Percentiles rank a stretch among this genome's conserved stretches.
phyloP scores from a whole-genome alignment of 2,113 vertebrate species.

The Scartelaos histophorus region DNA sequence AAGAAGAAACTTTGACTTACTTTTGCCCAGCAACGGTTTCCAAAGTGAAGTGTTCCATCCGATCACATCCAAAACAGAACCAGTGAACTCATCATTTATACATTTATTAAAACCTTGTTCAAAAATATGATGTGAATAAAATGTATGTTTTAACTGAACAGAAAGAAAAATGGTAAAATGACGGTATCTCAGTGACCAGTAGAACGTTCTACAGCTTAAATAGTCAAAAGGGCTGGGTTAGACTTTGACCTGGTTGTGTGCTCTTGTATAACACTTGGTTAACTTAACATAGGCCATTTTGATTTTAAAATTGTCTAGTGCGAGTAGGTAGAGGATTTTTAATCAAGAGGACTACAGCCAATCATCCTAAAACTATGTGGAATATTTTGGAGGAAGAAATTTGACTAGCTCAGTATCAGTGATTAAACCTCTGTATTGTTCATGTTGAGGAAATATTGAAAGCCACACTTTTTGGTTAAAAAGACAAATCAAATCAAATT shows the following conservation, averaged over 20 bases:
- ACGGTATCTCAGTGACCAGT: not conserved
- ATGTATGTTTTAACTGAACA: not conserved
- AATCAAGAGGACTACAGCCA: too few species aligned
- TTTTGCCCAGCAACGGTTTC: not conserved
- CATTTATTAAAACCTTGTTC: not conserved
- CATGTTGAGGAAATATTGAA: too few species aligned
- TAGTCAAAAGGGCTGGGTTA: not conserved
- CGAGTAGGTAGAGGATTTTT: too few species aligned
- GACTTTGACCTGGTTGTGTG: slow-evolving; percentile 22
- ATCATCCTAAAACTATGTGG: too few species aligned
- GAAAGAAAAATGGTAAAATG: not conserved
- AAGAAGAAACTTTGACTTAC: not conserved
- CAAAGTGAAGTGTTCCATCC: not conserved
- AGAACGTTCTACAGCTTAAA: not conserved
- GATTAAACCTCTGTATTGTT: too few species aligned
- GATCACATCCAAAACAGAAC: not conserved
- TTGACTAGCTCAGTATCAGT: too few species aligned
- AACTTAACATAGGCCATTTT: not conserved
- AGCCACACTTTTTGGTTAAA: too few species aligned
- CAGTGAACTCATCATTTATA: not conserved
- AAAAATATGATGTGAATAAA: not conserved
- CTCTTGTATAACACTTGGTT: not conserved
- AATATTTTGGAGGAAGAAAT: too few species aligned
- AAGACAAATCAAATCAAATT: too few species aligned
- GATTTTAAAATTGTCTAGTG: too few species aligned